Evolutionary conservation across 2,797 vertebrate species (phyloP).

Genomic region (Alca torda): DNA sequence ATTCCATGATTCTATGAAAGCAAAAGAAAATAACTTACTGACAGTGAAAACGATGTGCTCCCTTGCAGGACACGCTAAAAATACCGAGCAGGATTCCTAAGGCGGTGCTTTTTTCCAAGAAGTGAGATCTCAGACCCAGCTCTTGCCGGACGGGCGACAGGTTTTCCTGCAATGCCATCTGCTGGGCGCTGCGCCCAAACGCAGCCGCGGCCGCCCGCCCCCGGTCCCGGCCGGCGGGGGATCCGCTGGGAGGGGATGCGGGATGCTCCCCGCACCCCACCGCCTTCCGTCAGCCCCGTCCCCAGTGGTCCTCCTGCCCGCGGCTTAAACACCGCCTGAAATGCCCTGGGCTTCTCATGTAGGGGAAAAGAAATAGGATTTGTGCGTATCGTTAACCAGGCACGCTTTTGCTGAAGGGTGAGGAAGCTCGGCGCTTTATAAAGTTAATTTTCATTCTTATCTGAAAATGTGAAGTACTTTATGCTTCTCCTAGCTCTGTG

Average conservation of each 20-base stretch:
- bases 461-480: neutral
- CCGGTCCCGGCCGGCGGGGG: neutral
- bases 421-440: neutral
- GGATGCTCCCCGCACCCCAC: neutral
- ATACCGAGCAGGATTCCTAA: neutral
- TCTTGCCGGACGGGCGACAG: neutral
- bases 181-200: constrained; percentile 3
- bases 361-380: rapidly evolving
- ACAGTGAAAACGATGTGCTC: rapidly evolving
- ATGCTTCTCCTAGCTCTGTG: neutral
- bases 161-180: constrained; percentile 62
- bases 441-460: neutral
- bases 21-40: rapidly evolving
- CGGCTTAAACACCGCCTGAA: neutral
- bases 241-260: neutral
- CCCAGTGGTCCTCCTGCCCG: rapidly evolving
- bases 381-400: rapidly evolving
- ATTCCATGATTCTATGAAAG: neutral
- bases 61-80: rapidly evolving
- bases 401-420: rapidly evolving
- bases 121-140: neutral
- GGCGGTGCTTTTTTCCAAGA: neutral
- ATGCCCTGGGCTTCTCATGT: rapidly evolving
- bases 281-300: neutral
- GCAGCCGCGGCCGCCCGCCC: neutral